Conservation (phyloP, 2,797 vertebrate genomes). For the Artibeus lituratus region DNA sequence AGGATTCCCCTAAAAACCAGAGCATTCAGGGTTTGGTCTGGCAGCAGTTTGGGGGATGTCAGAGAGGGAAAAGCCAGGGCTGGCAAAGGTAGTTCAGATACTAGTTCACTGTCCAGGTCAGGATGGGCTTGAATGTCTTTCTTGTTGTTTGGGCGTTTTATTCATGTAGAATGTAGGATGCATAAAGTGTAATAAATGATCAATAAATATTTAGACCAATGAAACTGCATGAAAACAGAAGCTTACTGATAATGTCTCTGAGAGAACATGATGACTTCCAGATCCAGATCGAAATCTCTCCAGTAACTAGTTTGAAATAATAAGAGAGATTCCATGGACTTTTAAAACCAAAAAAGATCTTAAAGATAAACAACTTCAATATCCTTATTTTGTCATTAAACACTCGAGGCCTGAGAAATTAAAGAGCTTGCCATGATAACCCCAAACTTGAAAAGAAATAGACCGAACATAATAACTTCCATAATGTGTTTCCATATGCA, state of each 20-base stretch:
- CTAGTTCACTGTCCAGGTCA: not conserved
- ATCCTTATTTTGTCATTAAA: not conserved
- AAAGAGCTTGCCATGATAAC: not conserved
- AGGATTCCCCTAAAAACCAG: not conserved
- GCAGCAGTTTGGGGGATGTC: not conserved
- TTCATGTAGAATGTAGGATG: not conserved
- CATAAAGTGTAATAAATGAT: not conserved
- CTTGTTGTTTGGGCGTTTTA: not conserved
- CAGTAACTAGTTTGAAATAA: not conserved
- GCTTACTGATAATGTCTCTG: not conserved
- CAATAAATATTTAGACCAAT: not conserved
- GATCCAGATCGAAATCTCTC: not conserved
- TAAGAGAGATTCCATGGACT: not conserved
- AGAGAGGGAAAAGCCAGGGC: not conserved
- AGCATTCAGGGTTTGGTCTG: not conserved
- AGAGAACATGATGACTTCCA: not conserved
- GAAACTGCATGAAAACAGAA: not conserved
- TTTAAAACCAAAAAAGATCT: not conserved
- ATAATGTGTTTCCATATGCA: constrained; percentile 70
- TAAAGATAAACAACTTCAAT: not conserved
- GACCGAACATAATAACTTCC: constrained; percentile 58
- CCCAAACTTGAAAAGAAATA: constrained; percentile 40
- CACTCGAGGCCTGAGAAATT: not conserved
- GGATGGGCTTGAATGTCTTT: not conserved
- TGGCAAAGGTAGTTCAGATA: not conserved